Percentiles rank a stretch among this genome's conserved stretches.
Conservation (phyloP, 2,797 vertebrate genomes). For the Melanotaenia boesemani region DNA sequence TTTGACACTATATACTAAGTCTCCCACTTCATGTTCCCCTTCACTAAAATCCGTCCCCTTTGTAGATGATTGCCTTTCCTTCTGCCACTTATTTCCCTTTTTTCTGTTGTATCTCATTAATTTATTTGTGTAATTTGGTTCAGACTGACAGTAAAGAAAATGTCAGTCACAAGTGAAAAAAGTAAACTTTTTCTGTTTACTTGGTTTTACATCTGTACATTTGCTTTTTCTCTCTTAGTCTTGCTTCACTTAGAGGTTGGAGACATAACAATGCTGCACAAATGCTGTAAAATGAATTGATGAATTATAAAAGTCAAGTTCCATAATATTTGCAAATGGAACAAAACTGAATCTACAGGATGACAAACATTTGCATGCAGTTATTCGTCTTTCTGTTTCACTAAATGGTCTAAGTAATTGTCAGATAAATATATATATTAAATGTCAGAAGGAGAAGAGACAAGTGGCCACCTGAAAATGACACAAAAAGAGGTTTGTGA, state of each 20-base stretch:
- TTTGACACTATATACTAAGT: constrained; percentile 70
- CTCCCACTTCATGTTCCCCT: constrained; percentile 66
- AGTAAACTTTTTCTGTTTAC: not conserved
- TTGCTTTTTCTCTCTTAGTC: not conserved
- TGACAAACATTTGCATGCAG: not conserved
- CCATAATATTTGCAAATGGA: constrained; percentile 66
- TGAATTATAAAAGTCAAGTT: constrained; percentile 52
- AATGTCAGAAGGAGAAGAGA: constrained; percentile 27
- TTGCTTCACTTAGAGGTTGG: constrained; percentile 37
- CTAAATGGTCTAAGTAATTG: not conserved
- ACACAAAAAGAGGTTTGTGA: constrained; percentile 27
- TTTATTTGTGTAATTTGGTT: constrained; percentile 1
- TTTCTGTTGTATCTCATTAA: not conserved
- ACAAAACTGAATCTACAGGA: constrained; percentile 2
- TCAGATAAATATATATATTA: not conserved
- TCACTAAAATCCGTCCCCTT: constrained; percentile 47
- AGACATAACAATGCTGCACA: constrained; percentile 51
- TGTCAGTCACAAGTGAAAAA: not conserved
- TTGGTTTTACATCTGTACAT: not conserved
- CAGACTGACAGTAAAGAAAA: constrained; percentile 4
- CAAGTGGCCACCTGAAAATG: constrained; percentile 34
- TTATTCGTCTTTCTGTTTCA: not conserved
- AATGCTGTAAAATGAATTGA: constrained; percentile 48
- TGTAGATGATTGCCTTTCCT: constrained; percentile 19
- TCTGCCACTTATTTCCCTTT: not conserved